These are phyloP conservation scores for Chloroceryle inda DNA, from an alignment of 2,797 vertebrate genomes.

Conservation along the genomic window DNA sequence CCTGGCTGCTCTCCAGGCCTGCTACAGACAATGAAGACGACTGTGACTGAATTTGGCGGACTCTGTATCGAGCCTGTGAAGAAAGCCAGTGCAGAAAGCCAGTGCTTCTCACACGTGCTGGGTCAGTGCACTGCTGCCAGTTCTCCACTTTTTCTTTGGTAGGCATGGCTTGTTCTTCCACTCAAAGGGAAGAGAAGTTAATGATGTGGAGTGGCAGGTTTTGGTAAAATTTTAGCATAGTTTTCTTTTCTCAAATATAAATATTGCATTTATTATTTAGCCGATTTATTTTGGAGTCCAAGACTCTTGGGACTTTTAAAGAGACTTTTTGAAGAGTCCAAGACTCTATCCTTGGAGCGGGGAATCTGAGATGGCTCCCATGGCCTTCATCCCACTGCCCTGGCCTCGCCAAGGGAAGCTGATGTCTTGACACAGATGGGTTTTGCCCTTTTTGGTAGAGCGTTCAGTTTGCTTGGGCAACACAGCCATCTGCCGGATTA, in stretches of 20 bases:
- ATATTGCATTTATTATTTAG: background rate
- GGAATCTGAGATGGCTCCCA: background rate
- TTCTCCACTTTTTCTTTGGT: background rate
- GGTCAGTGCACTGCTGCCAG: background rate
- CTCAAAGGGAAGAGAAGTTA: background rate
- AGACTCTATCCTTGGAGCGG: background rate
- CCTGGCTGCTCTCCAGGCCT: background rate
- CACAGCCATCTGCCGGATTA: conserved; percentile 18
- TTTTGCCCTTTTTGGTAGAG: conserved; percentile 54
- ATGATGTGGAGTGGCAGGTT: background rate
- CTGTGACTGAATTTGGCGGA: background rate
- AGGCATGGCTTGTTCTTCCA: background rate
- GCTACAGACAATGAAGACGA: background rate
- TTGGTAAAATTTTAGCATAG: background rate
- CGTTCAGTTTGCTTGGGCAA: conserved; percentile 31
- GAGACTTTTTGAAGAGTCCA: background rate
- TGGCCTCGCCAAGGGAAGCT: background rate
- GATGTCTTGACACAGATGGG: conserved; percentile 50
- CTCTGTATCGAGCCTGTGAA: background rate
- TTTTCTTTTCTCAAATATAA: background rate
- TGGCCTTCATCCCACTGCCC: background rate
- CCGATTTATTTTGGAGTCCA: background rate
- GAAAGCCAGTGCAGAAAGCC: background rate
- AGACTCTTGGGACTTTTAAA: background rate
- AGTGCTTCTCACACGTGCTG: background rate